Conservation (phyloP, 1,140 invertebrate genomes). For the Ridgeia piscesae region DNA sequence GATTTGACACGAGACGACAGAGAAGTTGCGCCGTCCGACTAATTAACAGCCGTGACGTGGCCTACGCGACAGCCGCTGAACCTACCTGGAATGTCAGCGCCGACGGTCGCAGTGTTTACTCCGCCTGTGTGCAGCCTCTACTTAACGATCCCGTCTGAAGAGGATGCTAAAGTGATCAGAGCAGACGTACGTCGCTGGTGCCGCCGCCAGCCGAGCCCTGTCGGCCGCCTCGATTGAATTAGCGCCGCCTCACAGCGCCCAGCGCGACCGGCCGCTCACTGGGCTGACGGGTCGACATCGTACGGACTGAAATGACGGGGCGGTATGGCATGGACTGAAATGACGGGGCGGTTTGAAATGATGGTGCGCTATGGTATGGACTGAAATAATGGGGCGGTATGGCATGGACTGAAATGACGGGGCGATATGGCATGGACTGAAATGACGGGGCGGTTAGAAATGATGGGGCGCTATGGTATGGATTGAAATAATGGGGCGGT, state of each 20-base stretch:
- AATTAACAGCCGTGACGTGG: not conserved
- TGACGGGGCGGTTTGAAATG: too few species aligned
- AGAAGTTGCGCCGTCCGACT: not conserved
- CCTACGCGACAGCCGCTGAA: not conserved
- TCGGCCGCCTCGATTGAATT: not conserved
- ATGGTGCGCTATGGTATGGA: too few species aligned
- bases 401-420: too few species aligned
- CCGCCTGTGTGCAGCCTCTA: not conserved
- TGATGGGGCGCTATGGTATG: too few species aligned
- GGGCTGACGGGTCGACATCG: too few species aligned
- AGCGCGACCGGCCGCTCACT: not conserved
- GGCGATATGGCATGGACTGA: too few species aligned
- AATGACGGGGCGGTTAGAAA: too few species aligned
- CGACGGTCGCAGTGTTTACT: not conserved
- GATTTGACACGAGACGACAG: not conserved
- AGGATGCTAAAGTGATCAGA: not conserved
- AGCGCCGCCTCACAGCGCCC: not conserved
- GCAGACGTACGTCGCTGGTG: not conserved
- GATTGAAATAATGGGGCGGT: too few species aligned
- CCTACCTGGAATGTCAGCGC: not conserved
- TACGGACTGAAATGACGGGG: too few species aligned
- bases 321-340: too few species aligned
- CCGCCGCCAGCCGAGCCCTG: not conserved
- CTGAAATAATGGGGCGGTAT: too few species aligned
- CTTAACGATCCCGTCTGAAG: not conserved